phyloP scores from a whole-genome alignment of 2,888 invertebrate species.

The Eilema griseolum region DNA sequence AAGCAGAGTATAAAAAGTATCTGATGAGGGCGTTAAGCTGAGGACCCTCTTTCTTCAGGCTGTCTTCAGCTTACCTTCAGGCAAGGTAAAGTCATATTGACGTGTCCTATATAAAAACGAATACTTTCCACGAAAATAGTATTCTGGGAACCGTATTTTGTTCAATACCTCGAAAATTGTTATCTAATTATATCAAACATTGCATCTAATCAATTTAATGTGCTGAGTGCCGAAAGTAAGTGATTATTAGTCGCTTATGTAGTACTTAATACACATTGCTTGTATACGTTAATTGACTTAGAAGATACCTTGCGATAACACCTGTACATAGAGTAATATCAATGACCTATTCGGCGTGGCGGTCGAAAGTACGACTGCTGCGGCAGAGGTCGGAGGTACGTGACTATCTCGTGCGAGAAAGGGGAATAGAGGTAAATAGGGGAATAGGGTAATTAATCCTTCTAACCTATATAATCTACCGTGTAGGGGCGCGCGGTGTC shows the following conservation, averaged over 20 bases:
- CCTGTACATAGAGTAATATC: neutral
- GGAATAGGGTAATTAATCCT: no score
- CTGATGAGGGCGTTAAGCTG: no score
- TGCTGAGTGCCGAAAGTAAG: slow-evolving; percentile 11
- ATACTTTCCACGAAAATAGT: neutral
- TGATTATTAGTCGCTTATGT: neutral
- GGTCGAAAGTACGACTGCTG: neutral
- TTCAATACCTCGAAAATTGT: slow-evolving; percentile 3
- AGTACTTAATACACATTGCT: slow-evolving; percentile 9
- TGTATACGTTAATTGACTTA: slow-evolving; percentile 7
- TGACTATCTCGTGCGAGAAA: no score
- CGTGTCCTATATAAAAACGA: no score
- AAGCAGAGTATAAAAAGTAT: no score
- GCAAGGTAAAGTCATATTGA: no score
- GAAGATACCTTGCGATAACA: slow-evolving; percentile 1
- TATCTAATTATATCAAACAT: slow-evolving; percentile 10
- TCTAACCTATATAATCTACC: no score
- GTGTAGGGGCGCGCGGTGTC: no score
- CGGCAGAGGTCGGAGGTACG: neutral
- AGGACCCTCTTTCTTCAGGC: no score
- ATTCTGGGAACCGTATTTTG: neutral
- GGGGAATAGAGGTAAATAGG: no score
- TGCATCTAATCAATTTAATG: slow-evolving; percentile 15
- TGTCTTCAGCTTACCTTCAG: no score
- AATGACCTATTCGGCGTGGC: neutral